A percentile compares a stretch with the other conserved stretches of the same genome.
phyloP scores from a whole-genome alignment of 2,113 vertebrate genomes.

The Chamaetylas fuelleborni region DNA sequence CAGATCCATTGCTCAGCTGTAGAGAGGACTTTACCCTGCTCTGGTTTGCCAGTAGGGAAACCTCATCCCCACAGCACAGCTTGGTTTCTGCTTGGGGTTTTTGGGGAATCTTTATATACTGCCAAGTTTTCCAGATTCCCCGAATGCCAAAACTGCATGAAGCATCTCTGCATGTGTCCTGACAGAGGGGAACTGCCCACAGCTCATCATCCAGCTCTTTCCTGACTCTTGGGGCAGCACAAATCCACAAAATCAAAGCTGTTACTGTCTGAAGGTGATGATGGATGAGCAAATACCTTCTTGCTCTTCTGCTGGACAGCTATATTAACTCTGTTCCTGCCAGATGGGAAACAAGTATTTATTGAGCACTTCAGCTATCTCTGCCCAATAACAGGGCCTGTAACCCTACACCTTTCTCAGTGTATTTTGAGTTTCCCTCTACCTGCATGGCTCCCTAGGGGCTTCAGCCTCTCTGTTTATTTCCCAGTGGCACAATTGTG shows the following conservation, averaged over 20 bases:
- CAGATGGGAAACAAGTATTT: neutral
- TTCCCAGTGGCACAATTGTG: neutral
- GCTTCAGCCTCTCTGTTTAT: neutral
- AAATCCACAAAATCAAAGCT: neutral
- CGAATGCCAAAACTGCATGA: neutral
- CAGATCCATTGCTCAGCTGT: neutral
- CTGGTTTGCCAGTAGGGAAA: neutral
- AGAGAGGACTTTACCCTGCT: neutral
- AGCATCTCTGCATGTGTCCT: accelerated
- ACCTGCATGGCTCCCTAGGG: neutral
- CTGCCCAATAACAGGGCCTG: neutral
- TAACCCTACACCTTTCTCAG: neutral
- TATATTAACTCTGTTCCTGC: neutral
- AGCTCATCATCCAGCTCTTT: neutral
- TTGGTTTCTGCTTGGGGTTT: neutral
- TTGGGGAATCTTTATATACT: neutral
- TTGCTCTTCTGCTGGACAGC: neutral
- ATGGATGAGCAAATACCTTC: neutral
- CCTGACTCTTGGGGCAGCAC: neutral
- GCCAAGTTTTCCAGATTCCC: neutral
- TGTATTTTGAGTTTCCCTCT: neutral
- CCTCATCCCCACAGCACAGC: neutral
- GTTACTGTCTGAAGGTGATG: neutral
- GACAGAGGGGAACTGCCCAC: neutral
- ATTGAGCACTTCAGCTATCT: neutral